Evolutionary conservation across 1,140 invertebrate species (phyloP).

Genomic region (Rhyacophila brunnea): DNA sequence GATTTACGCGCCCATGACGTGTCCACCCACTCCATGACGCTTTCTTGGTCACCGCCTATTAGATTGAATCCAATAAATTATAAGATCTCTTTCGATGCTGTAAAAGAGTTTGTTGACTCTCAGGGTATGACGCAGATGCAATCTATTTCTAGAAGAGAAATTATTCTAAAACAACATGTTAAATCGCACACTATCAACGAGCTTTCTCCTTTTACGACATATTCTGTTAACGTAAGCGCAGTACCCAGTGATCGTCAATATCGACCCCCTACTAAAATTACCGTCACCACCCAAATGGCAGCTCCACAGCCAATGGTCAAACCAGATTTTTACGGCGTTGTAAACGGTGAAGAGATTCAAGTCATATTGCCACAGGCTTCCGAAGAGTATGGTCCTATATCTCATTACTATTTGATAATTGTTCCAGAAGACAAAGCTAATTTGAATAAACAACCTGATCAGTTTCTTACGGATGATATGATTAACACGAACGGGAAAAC

Average conservation of each 20-base stretch:
- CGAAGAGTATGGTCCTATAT: constrained; percentile 98
- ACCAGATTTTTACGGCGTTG: constrained; percentile 88
- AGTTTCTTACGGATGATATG: constrained; percentile 84
- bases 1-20: constrained; percentile 83
- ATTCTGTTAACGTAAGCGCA: constrained; percentile 91
- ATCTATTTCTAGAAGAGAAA: constrained; percentile 70
- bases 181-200: constrained; percentile 79
- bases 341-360: constrained; percentile 82
- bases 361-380: constrained; percentile 92
- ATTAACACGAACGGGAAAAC: constrained; percentile 65
- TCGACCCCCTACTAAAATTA: constrained; percentile 88
- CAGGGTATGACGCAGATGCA: constrained; percentile 89
- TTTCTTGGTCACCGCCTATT: constrained; percentile 92
- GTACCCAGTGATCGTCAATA: constrained; percentile 82
- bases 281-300: constrained; percentile 93
- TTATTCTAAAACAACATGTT: constrained; percentile 68
- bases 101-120: constrained; percentile 93
- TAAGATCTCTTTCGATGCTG: constrained; percentile 88
- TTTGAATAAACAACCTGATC: constrained; percentile 76
- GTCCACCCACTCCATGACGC: constrained; percentile 84
- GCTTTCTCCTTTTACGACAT: constrained; percentile 90
- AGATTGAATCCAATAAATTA: constrained; percentile 86
- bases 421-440: constrained; percentile 84
- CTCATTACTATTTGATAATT: constrained; percentile 95
- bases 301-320: constrained; percentile 94